Evolutionary conservation across 2,888 invertebrate genomes (phyloP), one percentile per base, ranked within the genome.

Genomic region (Amiota communis): DNA sequence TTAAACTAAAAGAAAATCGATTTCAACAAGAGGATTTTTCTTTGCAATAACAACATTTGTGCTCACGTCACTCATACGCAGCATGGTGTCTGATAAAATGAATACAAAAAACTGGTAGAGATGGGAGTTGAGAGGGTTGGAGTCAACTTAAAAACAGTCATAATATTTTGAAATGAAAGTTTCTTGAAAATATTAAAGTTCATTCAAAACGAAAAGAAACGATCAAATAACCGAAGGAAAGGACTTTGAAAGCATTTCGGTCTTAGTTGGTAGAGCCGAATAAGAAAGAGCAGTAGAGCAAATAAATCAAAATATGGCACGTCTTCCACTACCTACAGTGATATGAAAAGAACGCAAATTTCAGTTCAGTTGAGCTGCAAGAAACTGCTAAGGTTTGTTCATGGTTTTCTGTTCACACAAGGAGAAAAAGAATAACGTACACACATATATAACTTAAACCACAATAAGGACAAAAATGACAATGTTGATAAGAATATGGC

Each of bases 111-210:
- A 17, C 20, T 64, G 51, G 57, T 13, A 57, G 67, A 49, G 67
- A 67, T 59, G 47, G 64, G 57, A 70, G 68, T 36, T 49, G 2
- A 23, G 23, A 23, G n/a, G 51, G 51, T n/a, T n/a, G 36, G 15
- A 51, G 47, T 36, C 51, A 72, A 72, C 53, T 56, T 72, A n/a
- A n/a, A 49, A 51, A 11, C 69, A 75, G 63, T 74, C 76, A 76
- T 76, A 76, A 76, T 49, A 67, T 48, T 67, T 67, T 48, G 67
- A 9, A 67, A 67, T 17, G 49, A 67, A 67, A 67, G 17, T 17
- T 65, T 67, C 20, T 20, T 73, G 70, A 85, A 84, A 84, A 84
- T 84, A 83, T 86, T 83, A 86, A 86, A 86, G 82, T 86, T 84
- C 49, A 49, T 73, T 83, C 53, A 82, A 84, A 83, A 23, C 23